Percentiles rank a stretch among this genome's conserved stretches.
phyloP scores from a whole-genome alignment of 2,113 vertebrate species.

The Ivindomyrus marchei region DNA sequence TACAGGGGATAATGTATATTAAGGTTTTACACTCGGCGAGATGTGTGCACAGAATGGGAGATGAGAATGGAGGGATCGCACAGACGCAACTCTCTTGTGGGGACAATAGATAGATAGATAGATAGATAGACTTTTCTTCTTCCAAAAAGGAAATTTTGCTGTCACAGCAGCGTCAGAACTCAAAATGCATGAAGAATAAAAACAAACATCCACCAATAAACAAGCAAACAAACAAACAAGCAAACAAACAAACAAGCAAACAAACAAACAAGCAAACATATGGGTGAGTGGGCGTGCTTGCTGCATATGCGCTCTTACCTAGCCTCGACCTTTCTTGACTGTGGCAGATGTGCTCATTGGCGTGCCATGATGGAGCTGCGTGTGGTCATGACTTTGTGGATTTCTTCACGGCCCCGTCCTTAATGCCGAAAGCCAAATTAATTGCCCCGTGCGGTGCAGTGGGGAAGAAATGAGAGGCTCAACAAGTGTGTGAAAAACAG shows the following conservation, averaged over 20 bases:
- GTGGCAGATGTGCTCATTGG: background rate
- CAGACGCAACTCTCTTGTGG: background rate
- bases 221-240: background rate
- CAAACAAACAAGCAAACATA: background rate
- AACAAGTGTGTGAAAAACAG: background rate
- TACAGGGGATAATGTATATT: background rate
- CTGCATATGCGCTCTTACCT: background rate
- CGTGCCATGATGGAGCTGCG: background rate
- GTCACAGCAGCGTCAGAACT: background rate
- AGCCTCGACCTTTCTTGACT: background rate
- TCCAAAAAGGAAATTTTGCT: background rate
- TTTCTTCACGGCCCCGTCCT: constrained; percentile 17
- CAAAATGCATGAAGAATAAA: background rate
- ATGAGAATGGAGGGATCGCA: background rate
- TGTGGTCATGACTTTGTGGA: background rate
- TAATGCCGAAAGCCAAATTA: background rate
- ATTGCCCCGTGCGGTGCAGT: constrained; percentile 6
- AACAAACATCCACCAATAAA: background rate
- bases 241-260: no score
- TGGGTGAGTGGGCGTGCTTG: background rate
- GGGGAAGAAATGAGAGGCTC: constrained; percentile 10
- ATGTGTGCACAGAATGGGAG: background rate
- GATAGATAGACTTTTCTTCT: background rate
- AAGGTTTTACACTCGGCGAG: background rate
- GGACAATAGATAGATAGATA: background rate